phyloP scores from a whole-genome alignment of 2,113 vertebrate species.

The Neolamprologus modestus region DNA sequence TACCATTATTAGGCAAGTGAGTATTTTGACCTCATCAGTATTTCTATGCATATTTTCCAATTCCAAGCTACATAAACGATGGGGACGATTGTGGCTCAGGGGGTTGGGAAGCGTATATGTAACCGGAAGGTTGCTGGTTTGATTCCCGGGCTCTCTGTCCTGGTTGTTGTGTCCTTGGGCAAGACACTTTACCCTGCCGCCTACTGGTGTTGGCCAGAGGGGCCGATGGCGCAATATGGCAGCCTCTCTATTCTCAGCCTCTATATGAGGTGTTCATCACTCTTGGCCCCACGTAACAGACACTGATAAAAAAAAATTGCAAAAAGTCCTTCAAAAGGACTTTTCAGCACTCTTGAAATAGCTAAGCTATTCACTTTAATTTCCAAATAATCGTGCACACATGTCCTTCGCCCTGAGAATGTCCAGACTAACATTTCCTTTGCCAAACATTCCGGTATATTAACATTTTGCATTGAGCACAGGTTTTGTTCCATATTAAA shows the following conservation, averaged over 20 bases:
- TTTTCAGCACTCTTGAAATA: neutral
- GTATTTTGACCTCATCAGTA: neutral
- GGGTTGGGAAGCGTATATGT: too few relatives aligned
- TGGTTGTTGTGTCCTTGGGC: neutral
- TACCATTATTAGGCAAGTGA: neutral
- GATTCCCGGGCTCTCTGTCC: too few relatives aligned
- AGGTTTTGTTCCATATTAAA: neutral
- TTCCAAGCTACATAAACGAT: neutral
- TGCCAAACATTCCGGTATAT: accelerated
- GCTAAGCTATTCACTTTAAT: neutral
- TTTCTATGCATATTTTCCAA: neutral
- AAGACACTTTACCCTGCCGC: too few relatives aligned
- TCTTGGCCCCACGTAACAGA: neutral
- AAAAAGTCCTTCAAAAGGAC: neutral
- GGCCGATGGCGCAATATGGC: too few relatives aligned
- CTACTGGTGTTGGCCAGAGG: too few relatives aligned
- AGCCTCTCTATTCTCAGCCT: too few relatives aligned
- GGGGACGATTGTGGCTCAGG: too few relatives aligned
- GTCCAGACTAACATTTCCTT: neutral
- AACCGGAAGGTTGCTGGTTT: too few relatives aligned
- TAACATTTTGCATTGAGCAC: neutral
- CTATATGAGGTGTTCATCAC: neutral
- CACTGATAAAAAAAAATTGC: neutral
- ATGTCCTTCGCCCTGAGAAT: neutral
- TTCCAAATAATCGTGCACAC: neutral